Evolutionary conservation across 1,140 invertebrate genomes (phyloP).

Genomic region (Helicoverpa zea): DNA sequence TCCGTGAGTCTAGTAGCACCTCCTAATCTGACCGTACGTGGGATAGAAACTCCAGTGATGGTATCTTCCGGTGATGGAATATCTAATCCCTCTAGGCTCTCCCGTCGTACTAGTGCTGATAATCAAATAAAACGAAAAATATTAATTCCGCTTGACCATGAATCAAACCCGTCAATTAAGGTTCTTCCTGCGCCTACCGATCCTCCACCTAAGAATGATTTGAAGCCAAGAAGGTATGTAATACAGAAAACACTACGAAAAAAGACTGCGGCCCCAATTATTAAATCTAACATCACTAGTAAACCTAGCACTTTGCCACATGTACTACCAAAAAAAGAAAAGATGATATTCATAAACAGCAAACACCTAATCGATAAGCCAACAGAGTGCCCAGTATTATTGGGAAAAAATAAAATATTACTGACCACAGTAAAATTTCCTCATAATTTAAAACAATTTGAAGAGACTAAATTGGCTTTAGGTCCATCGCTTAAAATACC

Average conservation of each 20-base stretch:
- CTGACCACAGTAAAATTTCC: conserved; percentile 57
- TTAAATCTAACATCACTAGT: too few relatives aligned
- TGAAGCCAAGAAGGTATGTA: neutral
- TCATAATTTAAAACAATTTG: conserved; percentile 22
- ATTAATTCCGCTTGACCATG: too few relatives aligned
- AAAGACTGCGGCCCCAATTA: neutral
- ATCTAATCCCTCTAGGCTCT: too few relatives aligned
- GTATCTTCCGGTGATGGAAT: too few relatives aligned
- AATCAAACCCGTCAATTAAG: too few relatives aligned
- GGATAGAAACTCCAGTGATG: neutral
- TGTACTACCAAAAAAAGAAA: conserved; percentile 11
- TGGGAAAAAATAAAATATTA: conserved; percentile 65
- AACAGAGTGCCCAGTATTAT: conserved; percentile 55
- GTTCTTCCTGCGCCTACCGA: too few relatives aligned
- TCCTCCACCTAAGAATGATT: too few relatives aligned
- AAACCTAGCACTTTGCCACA: neutral
- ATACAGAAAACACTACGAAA: neutral
- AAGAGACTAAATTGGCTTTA: conserved; percentile 5
- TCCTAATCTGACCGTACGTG: neutral
- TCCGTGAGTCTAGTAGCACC: too few relatives aligned
- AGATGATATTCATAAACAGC: conserved; percentile 52
- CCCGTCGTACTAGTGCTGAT: too few relatives aligned
- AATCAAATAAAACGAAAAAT: too few relatives aligned
- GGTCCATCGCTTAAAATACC: conserved; percentile 43
- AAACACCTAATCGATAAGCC: conserved; percentile 44